Evolutionary conservation across 2,888 invertebrate genomes (phyloP).

Genomic region (Ecliptopera silaceata): DNA sequence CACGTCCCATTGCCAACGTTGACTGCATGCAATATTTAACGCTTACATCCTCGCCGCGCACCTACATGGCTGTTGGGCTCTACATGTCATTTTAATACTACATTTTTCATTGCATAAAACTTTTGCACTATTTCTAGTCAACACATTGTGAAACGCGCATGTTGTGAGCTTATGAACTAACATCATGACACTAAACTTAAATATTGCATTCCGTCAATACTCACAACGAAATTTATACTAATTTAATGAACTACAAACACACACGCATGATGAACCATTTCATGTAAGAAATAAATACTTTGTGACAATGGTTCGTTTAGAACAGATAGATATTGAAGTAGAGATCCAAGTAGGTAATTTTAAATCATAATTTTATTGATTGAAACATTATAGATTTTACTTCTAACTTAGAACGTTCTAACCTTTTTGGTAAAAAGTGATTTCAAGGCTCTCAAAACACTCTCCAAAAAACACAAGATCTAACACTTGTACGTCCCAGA

Average conservation of each 20-base stretch:
- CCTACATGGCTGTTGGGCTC: slow-evolving; percentile 60
- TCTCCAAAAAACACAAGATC: too few relatives aligned
- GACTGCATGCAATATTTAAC: slow-evolving; percentile 83
- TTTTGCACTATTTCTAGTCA: slow-evolving; percentile 57
- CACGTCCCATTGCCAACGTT: slow-evolving; percentile 78
- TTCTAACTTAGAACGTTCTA: slow-evolving; percentile 11
- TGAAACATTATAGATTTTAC: slow-evolving; percentile 19
- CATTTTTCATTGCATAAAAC: slow-evolving; percentile 63
- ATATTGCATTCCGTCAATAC: slow-evolving; percentile 82
- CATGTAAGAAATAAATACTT: background rate
- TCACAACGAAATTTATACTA: slow-evolving; percentile 52
- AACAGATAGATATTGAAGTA: slow-evolving; percentile 24
- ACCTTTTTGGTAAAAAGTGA: slow-evolving; percentile 26
- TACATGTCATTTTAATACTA: slow-evolving; percentile 60
- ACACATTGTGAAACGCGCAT: slow-evolving; percentile 64
- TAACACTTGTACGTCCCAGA: too few relatives aligned
- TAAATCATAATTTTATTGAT: slow-evolving; percentile 3
- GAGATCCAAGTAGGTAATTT: slow-evolving; percentile 13
- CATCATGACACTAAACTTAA: slow-evolving; percentile 66
- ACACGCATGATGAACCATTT: slow-evolving; percentile 60
- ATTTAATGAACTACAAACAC: slow-evolving; percentile 32
- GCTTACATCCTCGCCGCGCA: slow-evolving; percentile 70
- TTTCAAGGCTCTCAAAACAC: slow-evolving; percentile 15
- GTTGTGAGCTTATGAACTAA: slow-evolving; percentile 60
- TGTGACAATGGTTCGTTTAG: slow-evolving; percentile 23